phyloP scores from a whole-genome alignment of 1,140 invertebrate genomes.

The Metopolophium dirhodum region DNA sequence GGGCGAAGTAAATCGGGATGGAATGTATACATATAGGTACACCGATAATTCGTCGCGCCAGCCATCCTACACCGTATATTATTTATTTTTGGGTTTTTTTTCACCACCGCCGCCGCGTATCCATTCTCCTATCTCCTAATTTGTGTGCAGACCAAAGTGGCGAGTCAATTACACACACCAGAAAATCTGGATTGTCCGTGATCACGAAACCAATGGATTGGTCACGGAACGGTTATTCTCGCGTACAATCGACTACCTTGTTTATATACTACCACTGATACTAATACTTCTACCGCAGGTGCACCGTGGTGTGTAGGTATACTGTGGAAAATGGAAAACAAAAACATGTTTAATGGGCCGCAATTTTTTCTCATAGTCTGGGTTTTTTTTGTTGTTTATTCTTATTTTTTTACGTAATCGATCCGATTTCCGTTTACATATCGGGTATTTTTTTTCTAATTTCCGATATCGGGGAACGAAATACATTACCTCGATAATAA shows the following conservation, averaged over 20 bases:
- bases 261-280: neutral
- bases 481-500: neutral
- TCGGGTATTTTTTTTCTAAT: neutral
- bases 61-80: neutral
- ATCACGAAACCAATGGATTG: slow-evolving; percentile 52
- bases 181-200: slow-evolving; percentile 33
- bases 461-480: neutral
- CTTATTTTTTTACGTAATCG: slow-evolving; percentile 29
- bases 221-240: slow-evolving; percentile 14
- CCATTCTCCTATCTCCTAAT: neutral
- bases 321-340: slow-evolving; percentile 28
- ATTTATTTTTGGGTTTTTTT: neutral
- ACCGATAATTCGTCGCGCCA: neutral
- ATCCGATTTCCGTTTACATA: slow-evolving; percentile 44
- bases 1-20: neutral
- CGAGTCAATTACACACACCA: slow-evolving; percentile 51
- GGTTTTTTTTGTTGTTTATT: neutral
- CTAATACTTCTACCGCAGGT: neutral
- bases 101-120: neutral
- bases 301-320: neutral
- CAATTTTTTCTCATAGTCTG: neutral
- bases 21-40: neutral
- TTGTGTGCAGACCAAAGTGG: slow-evolving; percentile 36
- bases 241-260: neutral
- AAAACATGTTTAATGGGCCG: slow-evolving; percentile 30